These are phyloP conservation scores for Corella eumyota DNA, from an alignment of 23 tunicate genomes.

Conservation along the genomic window DNA sequence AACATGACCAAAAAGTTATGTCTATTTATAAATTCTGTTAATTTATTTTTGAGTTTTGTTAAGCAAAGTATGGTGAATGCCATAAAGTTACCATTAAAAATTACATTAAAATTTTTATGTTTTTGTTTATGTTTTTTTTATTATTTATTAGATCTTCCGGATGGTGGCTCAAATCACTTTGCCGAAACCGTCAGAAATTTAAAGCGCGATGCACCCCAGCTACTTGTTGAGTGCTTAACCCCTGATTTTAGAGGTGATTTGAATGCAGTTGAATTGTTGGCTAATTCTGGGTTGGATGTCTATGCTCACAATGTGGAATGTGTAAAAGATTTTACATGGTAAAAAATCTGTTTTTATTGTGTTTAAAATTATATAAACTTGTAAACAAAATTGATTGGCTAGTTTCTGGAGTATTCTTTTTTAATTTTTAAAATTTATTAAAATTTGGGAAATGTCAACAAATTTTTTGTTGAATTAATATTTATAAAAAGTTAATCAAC, in stretches of 20 bases:
- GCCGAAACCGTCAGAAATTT: slow-evolving; percentile 64
- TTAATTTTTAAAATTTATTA: no score
- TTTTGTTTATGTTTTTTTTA: no score
- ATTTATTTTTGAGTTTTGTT: no score
- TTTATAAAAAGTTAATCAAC: no score
- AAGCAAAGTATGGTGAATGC: no score
- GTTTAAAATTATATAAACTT: neutral
- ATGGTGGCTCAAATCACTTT: slow-evolving; percentile 91
- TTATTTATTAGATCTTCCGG: slow-evolving; percentile 66
- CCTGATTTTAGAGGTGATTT: slow-evolving; percentile 94
- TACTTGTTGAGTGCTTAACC: slow-evolving; percentile 83
- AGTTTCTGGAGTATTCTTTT: no score
- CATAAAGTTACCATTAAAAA: no score
- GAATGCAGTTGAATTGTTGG: slow-evolving; percentile 36
- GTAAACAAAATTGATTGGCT: neutral
- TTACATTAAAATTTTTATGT: no score
- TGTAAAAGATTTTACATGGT: slow-evolving; percentile 75
- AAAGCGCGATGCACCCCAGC: slow-evolving; percentile 36
- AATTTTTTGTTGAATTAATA: no score
- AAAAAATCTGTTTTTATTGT: neutral
- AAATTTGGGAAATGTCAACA: no score
- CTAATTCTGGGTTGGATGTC: slow-evolving; percentile 90
- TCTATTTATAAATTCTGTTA: no score
- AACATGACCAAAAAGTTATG: no score
- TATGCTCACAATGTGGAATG: slow-evolving; percentile 95